Base-by-base conservation (phyloP, 2,113 vertebrate species). In the Pristiophorus japonicus region DNA sequence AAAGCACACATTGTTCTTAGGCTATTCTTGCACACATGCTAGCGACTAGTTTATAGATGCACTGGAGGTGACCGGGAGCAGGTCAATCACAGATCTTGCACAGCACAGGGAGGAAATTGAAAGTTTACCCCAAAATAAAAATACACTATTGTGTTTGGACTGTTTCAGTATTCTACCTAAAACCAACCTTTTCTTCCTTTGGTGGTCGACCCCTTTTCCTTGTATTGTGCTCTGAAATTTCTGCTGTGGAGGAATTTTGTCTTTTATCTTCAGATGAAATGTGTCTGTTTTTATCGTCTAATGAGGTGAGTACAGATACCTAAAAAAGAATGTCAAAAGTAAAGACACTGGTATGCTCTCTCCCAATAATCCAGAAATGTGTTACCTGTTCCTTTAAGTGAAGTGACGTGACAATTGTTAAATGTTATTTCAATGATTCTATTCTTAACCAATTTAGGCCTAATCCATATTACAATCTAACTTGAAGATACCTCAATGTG, bases 111-210 rank as follows among this genome's bases (percentile, higher is more conserved):
- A 63, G 34, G 38, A 51, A 73, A 20, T 42, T 27, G 38, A 94
- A 73, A 2, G 70, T 73, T 10, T 73, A 34, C 30, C 70, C 70
- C 22, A 67, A 67, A 67, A 67, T 67, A 67, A 67, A 67, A 22
- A n/a, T n/a, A 67, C n/a, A 14, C 73, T n/a, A 38, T 30, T 75
- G 73, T 22, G 22, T 67, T 67, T 67, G 11, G 14, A 78, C n/a
- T 3, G 27, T 78, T n/a, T 16, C 3, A 42, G 24, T 59, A 10
- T 1, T 90, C 62, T 94, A 38, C 42, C 92, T 10, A 20, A 38
- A 34, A 73, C 97, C 95, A 78, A 99, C 99, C 99, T 99, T 99
- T 97, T 99, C 99, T 47, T 98, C 98, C 97, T 98, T 98, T 95
- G 98, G 97, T 66, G 99, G 98, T 24, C 98, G 98, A 96, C 99